Conservation (phyloP, 2,113 vertebrate genomes). For the Merops nubicus region DNA sequence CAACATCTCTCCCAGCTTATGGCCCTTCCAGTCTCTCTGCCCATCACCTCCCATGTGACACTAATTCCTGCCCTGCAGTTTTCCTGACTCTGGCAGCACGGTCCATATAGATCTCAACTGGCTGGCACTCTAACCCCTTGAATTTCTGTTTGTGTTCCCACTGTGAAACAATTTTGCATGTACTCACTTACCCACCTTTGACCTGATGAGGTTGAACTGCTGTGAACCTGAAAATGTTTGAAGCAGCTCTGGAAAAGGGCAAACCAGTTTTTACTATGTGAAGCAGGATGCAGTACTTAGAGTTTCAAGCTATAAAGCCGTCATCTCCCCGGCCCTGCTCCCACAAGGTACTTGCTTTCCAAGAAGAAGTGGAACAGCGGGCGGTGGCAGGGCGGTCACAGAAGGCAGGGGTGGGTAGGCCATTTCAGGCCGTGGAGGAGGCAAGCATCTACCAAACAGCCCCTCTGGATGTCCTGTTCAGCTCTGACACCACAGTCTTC, state of each 20-base stretch:
- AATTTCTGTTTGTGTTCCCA: background rate
- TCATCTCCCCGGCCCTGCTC: background rate
- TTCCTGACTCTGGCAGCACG: background rate
- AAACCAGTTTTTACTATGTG: background rate
- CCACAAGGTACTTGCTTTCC: background rate
- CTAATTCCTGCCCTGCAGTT: background rate
- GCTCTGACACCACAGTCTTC: background rate
- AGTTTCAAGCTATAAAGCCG: background rate
- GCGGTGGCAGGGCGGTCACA: background rate
- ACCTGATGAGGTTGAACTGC: background rate
- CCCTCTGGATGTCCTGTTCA: background rate
- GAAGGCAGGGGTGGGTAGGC: background rate
- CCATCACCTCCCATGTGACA: background rate
- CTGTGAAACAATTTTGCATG: background rate
- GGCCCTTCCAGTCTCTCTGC: background rate
- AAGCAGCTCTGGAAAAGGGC: background rate
- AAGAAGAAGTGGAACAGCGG: conserved; percentile 11
- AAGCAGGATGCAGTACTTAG: background rate
- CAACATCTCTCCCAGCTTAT: background rate
- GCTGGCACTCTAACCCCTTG: background rate
- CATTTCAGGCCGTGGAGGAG: background rate
- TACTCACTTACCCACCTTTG: background rate
- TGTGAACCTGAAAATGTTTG: accelerated
- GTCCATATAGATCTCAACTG: background rate
- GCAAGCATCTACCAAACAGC: background rate